A percentile compares a stretch with the other conserved stretches of the same genome.
Conservation (phyloP, 2,888 invertebrate genomes). For the Brassicogethes aeneus region DNA sequence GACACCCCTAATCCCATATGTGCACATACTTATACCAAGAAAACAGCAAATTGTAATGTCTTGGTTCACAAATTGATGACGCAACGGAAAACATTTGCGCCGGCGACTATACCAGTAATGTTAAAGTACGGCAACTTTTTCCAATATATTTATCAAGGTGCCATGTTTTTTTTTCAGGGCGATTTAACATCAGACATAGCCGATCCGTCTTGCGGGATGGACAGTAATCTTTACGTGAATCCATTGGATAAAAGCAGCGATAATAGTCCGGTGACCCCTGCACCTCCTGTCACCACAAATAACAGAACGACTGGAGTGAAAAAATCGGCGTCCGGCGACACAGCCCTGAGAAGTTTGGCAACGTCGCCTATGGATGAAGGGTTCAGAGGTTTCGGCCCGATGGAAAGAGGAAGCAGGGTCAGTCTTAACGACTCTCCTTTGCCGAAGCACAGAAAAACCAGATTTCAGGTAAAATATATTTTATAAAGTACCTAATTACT, state of each 20-base stretch:
- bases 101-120: no score
- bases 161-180: no score
- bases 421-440: conserved; percentile 56
- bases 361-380: conserved; percentile 50
- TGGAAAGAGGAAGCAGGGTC: conserved; percentile 45
- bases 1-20: no score
- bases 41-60: no score
- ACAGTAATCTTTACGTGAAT: conserved; percentile 81
- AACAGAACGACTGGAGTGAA: conserved; percentile 50
- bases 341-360: conserved; percentile 58
- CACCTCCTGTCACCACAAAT: conserved; percentile 24
- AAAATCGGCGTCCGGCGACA: conserved; percentile 73
- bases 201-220: conserved; percentile 39
- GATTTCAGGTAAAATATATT: conserved; percentile 60
- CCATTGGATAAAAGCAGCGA: conserved; percentile 61
- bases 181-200: conserved; percentile 42
- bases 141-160: no score
- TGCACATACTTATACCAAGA: no score
- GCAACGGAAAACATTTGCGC: no score
- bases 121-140: no score
- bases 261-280: conserved; percentile 40
- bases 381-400: conserved; percentile 41
- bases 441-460: conserved; percentile 78
- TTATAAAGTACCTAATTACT: neutral
- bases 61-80: no score